Base-by-base conservation (phyloP, 1,140 invertebrate genomes). In the Trichomalopsis sarcophagae region DNA sequence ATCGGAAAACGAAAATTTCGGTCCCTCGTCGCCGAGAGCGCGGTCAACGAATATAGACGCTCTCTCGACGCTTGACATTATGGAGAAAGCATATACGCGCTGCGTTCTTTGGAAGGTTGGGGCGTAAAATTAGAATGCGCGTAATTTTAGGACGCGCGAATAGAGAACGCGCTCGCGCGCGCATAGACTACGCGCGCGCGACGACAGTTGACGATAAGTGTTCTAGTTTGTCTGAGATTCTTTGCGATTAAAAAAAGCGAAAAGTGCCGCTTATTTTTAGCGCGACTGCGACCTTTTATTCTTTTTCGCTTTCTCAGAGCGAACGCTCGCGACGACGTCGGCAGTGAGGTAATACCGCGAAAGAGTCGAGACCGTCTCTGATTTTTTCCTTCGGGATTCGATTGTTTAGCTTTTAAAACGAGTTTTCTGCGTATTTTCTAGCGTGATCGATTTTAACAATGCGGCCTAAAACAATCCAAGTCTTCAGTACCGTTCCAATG, bases 91-190 rank as follows among this genome's bases (percentile, higher is more conserved):
- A 66, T 71, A 66, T 71, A 71, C 68, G 23, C n/a, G 23, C 30
- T 84, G 76, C 87, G 86, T 84, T 88, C 87, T 86, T 88, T 62
- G 82, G 87, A 87, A 88, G 87, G 87, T 88, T 88, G 87, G 77
- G 40, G 50, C 62, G 80, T 86, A 87, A 87, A 88, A 87, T 88
- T 88, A 87, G 86, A 86, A 85, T 77, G 78, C 71, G 83, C 82
- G 86, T 88, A 88, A 86, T 87, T 87, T 77, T 82, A 84, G 66
- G 79, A 87, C 82, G 40, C 85, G 77, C 85, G 77, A 79, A 66
- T 79, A 79, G 77, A 79, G 77, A 62, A 50, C 47, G 27, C 55
- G 27, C 33, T 55, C 40, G 40, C 55, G 27, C 30, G 77, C 40
- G 40, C 7, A 1, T 66, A 66, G 77, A 40, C 82, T 55, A 77